Percentiles rank a stretch among this genome's conserved stretches.
Evolutionary conservation across 1,140 invertebrate species (phyloP).

Genomic region (Antheraea mylitta): DNA sequence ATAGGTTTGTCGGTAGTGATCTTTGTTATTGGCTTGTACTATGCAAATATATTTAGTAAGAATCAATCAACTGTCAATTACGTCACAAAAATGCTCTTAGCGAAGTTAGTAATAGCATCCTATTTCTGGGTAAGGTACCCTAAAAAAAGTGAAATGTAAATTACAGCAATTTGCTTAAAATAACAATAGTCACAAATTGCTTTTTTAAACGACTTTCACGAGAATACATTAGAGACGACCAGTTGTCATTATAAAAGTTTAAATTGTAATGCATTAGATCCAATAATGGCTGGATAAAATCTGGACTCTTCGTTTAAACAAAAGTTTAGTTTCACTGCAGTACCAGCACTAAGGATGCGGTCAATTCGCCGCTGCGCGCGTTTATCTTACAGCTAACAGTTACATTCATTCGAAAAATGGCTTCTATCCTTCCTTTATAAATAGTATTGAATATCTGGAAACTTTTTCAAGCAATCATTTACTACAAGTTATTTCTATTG

Average conservation of each 20-base stretch:
- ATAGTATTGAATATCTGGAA: too few species aligned
- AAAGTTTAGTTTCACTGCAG: background rate
- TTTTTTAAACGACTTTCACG: constrained; percentile 1
- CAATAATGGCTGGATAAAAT: background rate
- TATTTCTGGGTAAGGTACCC: background rate
- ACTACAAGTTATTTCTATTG: too few species aligned
- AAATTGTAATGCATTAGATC: background rate
- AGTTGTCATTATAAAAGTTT: constrained; percentile 10
- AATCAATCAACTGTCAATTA: too few species aligned
- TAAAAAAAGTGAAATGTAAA: background rate
- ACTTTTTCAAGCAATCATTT: too few species aligned
- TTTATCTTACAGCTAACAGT: too few species aligned
- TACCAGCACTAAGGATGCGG: background rate
- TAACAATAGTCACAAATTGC: background rate
- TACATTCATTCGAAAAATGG: too few species aligned
- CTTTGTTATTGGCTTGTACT: too few species aligned
- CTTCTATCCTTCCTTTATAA: too few species aligned
- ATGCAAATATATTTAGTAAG: too few species aligned
- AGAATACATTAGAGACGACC: constrained; percentile 3
- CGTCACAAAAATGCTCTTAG: too few species aligned
- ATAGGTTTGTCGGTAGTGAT: too few species aligned
- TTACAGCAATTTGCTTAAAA: background rate
- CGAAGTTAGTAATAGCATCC: too few species aligned
- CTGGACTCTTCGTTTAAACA: background rate
- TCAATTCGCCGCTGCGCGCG: background rate